Percentiles rank a stretch among this genome's conserved stretches.
phyloP scores from a whole-genome alignment of 2,888 invertebrate species.

The Saturnia pavonia region DNA sequence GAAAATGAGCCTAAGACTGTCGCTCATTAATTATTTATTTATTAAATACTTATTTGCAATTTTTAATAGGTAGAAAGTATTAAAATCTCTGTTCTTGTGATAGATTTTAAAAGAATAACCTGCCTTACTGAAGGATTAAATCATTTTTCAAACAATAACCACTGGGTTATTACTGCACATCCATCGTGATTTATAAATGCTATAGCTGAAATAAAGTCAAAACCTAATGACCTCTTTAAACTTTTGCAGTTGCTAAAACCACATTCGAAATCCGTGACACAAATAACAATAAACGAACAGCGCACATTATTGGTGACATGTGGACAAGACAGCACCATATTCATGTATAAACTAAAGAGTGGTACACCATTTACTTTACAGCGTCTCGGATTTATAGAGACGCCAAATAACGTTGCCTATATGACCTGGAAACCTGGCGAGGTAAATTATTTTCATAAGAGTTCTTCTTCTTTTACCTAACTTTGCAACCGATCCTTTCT shows the following conservation, averaged over 20 bases:
- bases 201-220: background rate
- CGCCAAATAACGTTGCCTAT: conserved; percentile 83
- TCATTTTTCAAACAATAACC: too few species aligned
- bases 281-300: conserved; percentile 82
- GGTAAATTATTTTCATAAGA: conserved; percentile 47
- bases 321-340: conserved; percentile 86
- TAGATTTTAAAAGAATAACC: too few species aligned
- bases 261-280: conserved; percentile 84
- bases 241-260: conserved; percentile 82
- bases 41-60: background rate
- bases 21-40: background rate
- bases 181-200: background rate
- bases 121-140: too few species aligned
- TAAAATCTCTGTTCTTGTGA: too few species aligned
- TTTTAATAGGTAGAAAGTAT: too few species aligned
- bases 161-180: too few species aligned
- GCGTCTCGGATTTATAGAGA: conserved; percentile 86
- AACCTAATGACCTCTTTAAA: background rate
- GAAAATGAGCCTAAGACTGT: background rate
- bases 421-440: conserved; percentile 85
- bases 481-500: too few species aligned
- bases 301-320: conserved; percentile 84
- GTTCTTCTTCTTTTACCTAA: background rate
- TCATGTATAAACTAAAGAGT: conserved; percentile 80
- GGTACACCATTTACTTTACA: conserved; percentile 72